Percentiles rank a stretch among this genome's conserved stretches.
Evolutionary conservation across 2,888 invertebrate species (phyloP).

Genomic region (Alviniconcha strummeri): DNA sequence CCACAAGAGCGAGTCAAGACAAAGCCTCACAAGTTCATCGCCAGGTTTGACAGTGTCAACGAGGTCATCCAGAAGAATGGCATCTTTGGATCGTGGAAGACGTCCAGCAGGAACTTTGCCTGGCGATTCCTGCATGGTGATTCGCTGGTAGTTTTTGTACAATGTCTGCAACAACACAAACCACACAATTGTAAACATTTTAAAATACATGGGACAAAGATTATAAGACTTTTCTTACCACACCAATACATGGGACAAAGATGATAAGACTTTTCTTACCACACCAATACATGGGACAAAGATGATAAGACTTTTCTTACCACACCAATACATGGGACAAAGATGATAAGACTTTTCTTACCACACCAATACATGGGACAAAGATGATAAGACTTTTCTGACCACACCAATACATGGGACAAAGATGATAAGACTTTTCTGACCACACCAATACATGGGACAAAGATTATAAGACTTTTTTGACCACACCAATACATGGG

Average conservation of each 20-base stretch:
- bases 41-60: conserved; percentile 99
- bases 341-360: background rate
- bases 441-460: background rate
- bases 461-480: background rate
- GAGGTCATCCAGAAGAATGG: conserved; percentile 93
- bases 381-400: background rate
- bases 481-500: background rate
- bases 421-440: background rate
- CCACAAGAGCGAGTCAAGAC: too few species aligned
- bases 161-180: conserved; percentile 83
- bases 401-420: background rate
- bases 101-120: conserved; percentile 98
- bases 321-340: background rate
- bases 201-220: background rate
- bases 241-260: background rate
- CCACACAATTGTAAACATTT: background rate
- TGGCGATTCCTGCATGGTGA: conserved; percentile 98
- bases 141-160: conserved; percentile 98
- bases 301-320: background rate
- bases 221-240: background rate
- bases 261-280: too few species aligned
- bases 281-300: background rate
- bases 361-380: background rate
- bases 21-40: conserved; percentile 87
- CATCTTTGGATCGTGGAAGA: conserved; percentile 97